phyloP scores from a whole-genome alignment of 2,797 vertebrate genomes.

The Anguilla megastoma region DNA sequence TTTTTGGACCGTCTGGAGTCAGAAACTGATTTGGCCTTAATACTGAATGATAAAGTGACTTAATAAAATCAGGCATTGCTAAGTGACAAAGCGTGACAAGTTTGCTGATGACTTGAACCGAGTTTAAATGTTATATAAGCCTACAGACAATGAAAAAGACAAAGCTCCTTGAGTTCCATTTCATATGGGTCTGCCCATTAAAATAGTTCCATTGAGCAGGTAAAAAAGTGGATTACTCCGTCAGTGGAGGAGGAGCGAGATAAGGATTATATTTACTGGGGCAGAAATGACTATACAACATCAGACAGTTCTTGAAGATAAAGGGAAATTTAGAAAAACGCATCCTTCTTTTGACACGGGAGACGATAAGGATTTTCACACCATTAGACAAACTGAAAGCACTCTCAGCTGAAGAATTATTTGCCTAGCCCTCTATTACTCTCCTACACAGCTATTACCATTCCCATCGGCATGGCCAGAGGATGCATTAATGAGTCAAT shows the following conservation, averaged over 20 bases:
- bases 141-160: neutral
- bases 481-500: neutral
- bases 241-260: neutral
- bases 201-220: neutral
- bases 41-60: neutral
- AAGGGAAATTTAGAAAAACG: neutral
- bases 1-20: neutral
- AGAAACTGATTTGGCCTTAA: neutral
- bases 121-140: neutral
- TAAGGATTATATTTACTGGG: neutral
- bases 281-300: slow-evolving; percentile 11
- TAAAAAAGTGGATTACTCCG: neutral
- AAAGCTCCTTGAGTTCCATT: neutral
- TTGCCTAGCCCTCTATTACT: neutral
- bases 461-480: neutral
- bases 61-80: neutral
- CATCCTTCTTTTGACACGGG: slow-evolving; percentile 7
- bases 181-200: neutral
- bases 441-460: neutral
- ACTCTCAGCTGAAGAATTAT: slow-evolving; percentile 2
- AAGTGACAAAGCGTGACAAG: neutral
- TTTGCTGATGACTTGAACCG: neutral
- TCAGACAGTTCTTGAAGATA: slow-evolving; percentile 1
- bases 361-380: slow-evolving; percentile 6
- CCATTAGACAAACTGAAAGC: slow-evolving; percentile 14